Evolutionary conservation across 23 tunicate species (phyloP).

Genomic region (Corella eumyota): DNA sequence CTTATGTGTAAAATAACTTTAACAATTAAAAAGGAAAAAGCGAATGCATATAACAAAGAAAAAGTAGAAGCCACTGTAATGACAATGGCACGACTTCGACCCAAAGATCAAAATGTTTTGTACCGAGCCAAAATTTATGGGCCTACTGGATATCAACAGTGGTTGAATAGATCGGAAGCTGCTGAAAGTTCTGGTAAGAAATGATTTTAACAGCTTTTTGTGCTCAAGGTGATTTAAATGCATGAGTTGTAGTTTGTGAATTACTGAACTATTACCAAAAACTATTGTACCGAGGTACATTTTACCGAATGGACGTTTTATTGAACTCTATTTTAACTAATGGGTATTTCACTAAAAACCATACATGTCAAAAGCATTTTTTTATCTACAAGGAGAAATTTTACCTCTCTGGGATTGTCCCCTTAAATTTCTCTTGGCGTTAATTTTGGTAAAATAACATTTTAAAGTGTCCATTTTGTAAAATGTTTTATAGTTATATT

Average conservation of each 20-base stretch:
- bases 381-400: too few relatives aligned
- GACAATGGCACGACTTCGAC: constrained; percentile 71
- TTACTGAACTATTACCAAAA: background rate
- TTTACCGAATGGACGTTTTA: too few relatives aligned
- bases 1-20: background rate
- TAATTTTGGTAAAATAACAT: too few relatives aligned
- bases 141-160: constrained; percentile 75
- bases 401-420: too few relatives aligned
- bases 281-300: too few relatives aligned
- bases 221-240: background rate
- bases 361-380: too few relatives aligned
- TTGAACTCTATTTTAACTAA: too few relatives aligned
- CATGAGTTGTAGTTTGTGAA: background rate
- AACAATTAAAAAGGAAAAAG: constrained; percentile 47
- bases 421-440: too few relatives aligned
- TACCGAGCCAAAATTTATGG: constrained; percentile 77
- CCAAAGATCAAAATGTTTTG: constrained; percentile 65
- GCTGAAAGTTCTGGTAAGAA: constrained; percentile 16
- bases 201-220: background rate
- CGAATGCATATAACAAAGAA: constrained; percentile 47
- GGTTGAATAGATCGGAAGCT: constrained; percentile 21
- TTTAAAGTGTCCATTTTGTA: too few relatives aligned
- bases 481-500: too few relatives aligned
- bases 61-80: constrained; percentile 70
- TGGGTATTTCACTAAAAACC: too few relatives aligned